Conservation (phyloP, 30 jellyfish, hydroid and myxozoan species). For the Sanderia malayensis region DNA sequence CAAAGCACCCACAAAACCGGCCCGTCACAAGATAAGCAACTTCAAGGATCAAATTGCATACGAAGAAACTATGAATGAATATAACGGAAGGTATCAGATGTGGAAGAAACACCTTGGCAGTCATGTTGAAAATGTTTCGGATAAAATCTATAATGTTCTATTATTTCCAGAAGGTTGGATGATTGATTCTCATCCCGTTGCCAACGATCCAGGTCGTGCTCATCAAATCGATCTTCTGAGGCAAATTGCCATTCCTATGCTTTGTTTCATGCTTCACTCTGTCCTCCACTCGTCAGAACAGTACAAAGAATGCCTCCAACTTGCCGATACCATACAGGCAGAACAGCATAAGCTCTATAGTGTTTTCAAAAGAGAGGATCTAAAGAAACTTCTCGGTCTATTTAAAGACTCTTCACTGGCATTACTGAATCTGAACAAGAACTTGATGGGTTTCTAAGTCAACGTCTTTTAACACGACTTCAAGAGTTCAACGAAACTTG, state of each 20-base stretch:
- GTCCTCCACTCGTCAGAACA: slow-evolving; percentile 66
- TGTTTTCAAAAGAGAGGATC: slow-evolving; percentile 63
- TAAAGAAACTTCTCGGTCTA: slow-evolving; percentile 59
- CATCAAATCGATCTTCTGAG: slow-evolving; percentile 60
- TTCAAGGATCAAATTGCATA: slow-evolving; percentile 78
- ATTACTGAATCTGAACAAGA: slow-evolving; percentile 53
- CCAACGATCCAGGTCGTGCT: slow-evolving; percentile 13
- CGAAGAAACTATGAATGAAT: slow-evolving; percentile 76
- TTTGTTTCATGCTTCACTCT: slow-evolving; percentile 67
- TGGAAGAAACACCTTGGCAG: slow-evolving; percentile 45
- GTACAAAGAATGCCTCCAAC: slow-evolving; percentile 70
- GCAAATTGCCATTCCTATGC: slow-evolving; percentile 75
- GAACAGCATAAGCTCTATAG: slow-evolving; percentile 55
- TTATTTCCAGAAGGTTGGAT: slow-evolving; percentile 95
- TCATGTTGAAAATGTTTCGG: slow-evolving; percentile 62
- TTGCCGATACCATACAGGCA: slow-evolving; percentile 73
- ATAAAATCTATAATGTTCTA: slow-evolving; percentile 75
- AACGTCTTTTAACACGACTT: too few relatives aligned
- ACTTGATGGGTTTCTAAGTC: slow-evolving; percentile 53
- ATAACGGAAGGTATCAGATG: slow-evolving; percentile 19
- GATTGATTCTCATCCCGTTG: slow-evolving; percentile 49
- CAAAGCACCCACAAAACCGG: slow-evolving; percentile 83
- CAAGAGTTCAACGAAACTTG: too few relatives aligned
- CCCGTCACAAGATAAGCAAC: slow-evolving; percentile 26
- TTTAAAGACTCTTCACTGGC: slow-evolving; percentile 68